Evolutionary conservation across 2,888 invertebrate genomes (phyloP), one percentile per base, ranked within the genome.

Genomic region (Muschampia plurimacula): DNA sequence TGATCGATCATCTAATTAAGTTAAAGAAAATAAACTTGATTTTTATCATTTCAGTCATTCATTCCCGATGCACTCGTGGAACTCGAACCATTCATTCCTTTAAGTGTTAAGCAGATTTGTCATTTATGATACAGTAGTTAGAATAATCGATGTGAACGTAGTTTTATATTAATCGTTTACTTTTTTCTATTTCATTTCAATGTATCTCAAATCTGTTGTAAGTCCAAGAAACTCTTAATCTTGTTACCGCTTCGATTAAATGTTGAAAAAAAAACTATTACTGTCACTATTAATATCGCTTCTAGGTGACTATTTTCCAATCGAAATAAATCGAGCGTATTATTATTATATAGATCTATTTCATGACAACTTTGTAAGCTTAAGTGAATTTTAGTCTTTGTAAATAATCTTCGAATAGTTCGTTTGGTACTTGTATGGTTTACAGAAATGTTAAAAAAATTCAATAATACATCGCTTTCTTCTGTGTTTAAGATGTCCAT

Each of bases 271-370:
- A 69, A 74, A 63, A 79, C 82, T 84, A 78, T 83, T 83, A 83
- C 84, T 79, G 87, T 89, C 89, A 89, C 88, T 87, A 79, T 87
- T 52, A 86, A 83, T 90, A 87, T 89, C 84, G 92, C 92, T 92
- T 92, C 72, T 89, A 90, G 88, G 88, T 88, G 90, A 91, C 88
- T 84, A 80, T 81, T 78, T 85, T 87, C 84, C 81, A 84, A 84
- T 85, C 80, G 74, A 82, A 80, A 80, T 80, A 80, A 80, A 83
- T 81, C 78, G 79, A 82, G 82, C 83, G 81, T 82, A 84, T 77
- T 72, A 72, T 67, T 67, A 72, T 72, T 55, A 72, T 72, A 83
- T 83, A 83, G 81, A 78, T 82, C 81, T 79, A 79, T 84, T 81
- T 81, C 84, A 81, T 83, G 84, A 84, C 80, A 85, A 84, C 82